phyloP scores from a whole-genome alignment of 2,888 invertebrate species.

The Melolontha melolontha region DNA sequence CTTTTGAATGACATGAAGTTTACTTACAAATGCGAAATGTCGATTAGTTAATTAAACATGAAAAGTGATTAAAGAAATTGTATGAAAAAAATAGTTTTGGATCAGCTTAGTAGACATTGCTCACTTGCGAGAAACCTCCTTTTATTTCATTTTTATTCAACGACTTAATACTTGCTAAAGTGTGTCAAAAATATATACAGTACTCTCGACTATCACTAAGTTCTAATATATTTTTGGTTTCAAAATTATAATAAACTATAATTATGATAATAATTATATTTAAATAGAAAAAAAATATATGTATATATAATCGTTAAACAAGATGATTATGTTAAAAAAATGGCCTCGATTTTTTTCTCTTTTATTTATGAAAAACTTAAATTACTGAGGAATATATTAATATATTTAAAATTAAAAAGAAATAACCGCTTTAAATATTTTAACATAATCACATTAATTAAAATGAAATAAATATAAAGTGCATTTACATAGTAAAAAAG shows the following conservation, averaged over 20 bases:
- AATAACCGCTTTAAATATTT: conserved; percentile 31
- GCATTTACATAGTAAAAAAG: conserved; percentile 41
- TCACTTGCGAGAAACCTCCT: conserved; percentile 29
- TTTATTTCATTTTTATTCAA: conserved; percentile 39
- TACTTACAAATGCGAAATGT: conserved; percentile 28
- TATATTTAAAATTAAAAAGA: conserved; percentile 32
- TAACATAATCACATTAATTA: conserved; percentile 39
- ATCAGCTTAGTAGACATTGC: conserved; percentile 34
- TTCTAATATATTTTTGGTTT: conserved; percentile 47
- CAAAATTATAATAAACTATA: conserved; percentile 26
- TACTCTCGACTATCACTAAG: conserved; percentile 44
- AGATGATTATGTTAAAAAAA: conserved; percentile 36
- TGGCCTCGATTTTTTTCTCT: conserved; percentile 1
- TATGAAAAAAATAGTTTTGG: conserved; percentile 8
- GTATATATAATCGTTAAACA: conserved; percentile 13
- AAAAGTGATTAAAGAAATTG: conserved; percentile 8
- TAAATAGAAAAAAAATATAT: conserved; percentile 13
- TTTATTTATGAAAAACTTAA: conserved; percentile 9
- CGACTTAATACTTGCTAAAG: conserved; percentile 47
- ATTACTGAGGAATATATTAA: conserved; percentile 34
- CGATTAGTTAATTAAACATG: neutral
- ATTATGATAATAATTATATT: conserved; percentile 19
- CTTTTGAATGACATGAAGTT: conserved; percentile 23
- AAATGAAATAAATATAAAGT: conserved; percentile 39
- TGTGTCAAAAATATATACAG: conserved; percentile 51